Conservation (phyloP, 2,113 vertebrate genomes). For the Calyptomena viridis region DNA sequence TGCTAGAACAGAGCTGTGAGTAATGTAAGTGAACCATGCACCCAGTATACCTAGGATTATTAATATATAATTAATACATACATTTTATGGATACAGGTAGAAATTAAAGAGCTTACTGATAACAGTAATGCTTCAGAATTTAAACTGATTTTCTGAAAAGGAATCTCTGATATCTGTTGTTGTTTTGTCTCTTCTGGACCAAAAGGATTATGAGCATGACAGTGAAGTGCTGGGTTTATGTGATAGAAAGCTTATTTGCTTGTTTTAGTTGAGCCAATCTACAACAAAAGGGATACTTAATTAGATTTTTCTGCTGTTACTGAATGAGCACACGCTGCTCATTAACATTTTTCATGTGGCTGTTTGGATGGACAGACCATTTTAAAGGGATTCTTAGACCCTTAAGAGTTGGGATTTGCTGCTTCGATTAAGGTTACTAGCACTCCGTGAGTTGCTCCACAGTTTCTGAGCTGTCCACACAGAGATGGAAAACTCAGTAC, state of each 20-base stretch:
- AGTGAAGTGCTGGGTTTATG: background rate
- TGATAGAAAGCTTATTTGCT: background rate
- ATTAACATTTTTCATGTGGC: background rate
- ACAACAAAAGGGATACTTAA: background rate
- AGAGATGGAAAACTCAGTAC: background rate
- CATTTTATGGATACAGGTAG: background rate
- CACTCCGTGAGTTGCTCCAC: background rate
- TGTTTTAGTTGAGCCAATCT: background rate
- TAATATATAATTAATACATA: background rate
- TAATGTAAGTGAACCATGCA: background rate
- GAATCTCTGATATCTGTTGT: background rate
- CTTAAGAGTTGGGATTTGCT: background rate
- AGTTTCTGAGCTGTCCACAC: background rate
- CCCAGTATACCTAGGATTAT: background rate
- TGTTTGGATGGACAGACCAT: background rate
- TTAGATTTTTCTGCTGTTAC: conserved; percentile 1
- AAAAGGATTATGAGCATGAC: background rate
- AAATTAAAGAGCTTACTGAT: background rate
- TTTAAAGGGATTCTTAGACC: background rate
- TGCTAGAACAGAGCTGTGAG: background rate
- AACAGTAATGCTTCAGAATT: background rate
- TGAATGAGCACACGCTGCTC: background rate
- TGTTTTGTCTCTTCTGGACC: background rate
- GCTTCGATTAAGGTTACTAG: background rate
- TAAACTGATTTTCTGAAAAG: conserved; percentile 1